Evolutionary conservation across 2,888 invertebrate genomes (phyloP).

Genomic region (Noctua janthe): DNA sequence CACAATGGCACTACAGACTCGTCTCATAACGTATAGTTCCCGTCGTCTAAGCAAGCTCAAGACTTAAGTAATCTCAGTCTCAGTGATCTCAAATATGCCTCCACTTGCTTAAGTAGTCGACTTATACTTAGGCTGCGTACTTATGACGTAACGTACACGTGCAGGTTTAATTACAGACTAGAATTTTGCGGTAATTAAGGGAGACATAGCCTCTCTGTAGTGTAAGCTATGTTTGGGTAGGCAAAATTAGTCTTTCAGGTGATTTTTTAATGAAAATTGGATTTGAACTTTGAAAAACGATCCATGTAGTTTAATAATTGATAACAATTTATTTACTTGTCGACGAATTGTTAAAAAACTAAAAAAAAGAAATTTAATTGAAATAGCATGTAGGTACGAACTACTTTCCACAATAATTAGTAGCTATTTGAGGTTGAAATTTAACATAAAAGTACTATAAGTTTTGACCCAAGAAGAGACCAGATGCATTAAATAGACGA

Average conservation of each 20-base stretch:
- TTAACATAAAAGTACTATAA: background rate
- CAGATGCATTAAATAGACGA: background rate
- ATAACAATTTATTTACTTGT: background rate
- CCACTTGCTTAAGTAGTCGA: slow-evolving; percentile 52
- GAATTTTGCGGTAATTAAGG: slow-evolving; percentile 30
- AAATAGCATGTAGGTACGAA: background rate
- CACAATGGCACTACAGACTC: slow-evolving; percentile 13
- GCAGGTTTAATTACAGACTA: slow-evolving; percentile 41
- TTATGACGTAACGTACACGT: slow-evolving; percentile 28
- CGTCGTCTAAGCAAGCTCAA: slow-evolving; percentile 23
- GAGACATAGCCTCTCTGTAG: background rate
- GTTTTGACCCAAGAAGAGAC: background rate
- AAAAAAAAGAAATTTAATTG: background rate
- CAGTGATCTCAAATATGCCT: slow-evolving; percentile 58
- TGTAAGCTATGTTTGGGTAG: background rate
- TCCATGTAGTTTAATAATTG: background rate
- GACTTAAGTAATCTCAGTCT: slow-evolving; percentile 58
- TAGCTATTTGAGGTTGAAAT: background rate
- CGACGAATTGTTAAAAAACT: background rate
- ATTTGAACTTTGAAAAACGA: background rate
- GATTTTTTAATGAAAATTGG: background rate
- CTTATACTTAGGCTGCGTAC: slow-evolving; percentile 37
- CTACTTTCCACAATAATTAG: background rate
- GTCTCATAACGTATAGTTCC: slow-evolving; percentile 27
- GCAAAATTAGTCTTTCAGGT: background rate